Evolutionary conservation across 2,888 invertebrate species (phyloP), one percentile per base, ranked within the genome.

Genomic region (Apamea sordens): DNA sequence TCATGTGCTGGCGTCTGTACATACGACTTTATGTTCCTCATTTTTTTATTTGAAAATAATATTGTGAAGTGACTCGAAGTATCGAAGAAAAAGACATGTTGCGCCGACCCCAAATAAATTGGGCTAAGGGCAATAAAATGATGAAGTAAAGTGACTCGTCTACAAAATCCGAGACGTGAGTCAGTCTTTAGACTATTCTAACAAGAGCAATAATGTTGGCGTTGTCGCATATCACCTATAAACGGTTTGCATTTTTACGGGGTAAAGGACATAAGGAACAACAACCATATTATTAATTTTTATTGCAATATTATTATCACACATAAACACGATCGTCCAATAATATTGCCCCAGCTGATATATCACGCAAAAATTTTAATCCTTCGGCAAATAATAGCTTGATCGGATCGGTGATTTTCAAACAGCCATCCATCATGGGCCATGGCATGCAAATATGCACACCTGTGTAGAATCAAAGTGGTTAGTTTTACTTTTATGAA

Each of bases 391-490:
- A 79, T 67, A 73, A 56, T n/a, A 71, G 53, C 63, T 59, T 50
- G 24, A 72, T 71, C 44, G n/a, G 6, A 74, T 59, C 63, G 50
- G 8, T 36, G 61, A 36, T 76, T 76, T 77, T 77, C 28, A 83
- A 78, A 77, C 28, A 77, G 24, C 47, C 3, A 80, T 86, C 70
- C 13, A 76, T 77, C 67, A 79, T n/a, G n/a, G n/a, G n/a, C n/a
- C n/a, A n/a, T 28, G 47, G 21, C 41, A 67, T 41, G 59, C 53
- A 83, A 86, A 86, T 77, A 77, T 76, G 44, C 74, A 61, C 86
- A 86, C 71, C 67, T 86, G 86, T 70, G 47, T 76, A 68, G 36
- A 65, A 73, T 85, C 56, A 73, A 63, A 72, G 11, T 47, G 84
- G 61, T 61, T 53, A 24, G 10, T 64, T 70, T 63, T 41, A 63